These are phyloP conservation scores for Serripes groenlandicus DNA, from an alignment of 2,888 invertebrate genomes.

Conservation along the genomic window DNA sequence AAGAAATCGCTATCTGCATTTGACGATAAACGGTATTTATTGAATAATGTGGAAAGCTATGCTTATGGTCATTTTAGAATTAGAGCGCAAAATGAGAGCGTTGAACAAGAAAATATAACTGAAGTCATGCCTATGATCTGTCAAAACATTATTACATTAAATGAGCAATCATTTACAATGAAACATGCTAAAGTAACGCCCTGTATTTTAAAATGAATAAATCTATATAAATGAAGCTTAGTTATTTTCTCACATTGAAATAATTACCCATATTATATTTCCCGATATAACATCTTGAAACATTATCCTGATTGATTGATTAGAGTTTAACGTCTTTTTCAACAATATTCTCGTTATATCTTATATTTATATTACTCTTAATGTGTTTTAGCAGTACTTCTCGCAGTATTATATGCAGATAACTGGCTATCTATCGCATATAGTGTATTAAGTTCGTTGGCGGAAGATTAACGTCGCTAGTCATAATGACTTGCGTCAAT, in stretches of 20 bases:
- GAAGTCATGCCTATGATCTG: not conserved
- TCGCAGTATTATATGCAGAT: too few relatives aligned
- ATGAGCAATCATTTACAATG: not conserved
- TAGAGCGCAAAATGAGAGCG: not conserved
- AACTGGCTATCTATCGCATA: too few relatives aligned
- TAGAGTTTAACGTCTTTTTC: not conserved
- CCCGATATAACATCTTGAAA: too few relatives aligned
- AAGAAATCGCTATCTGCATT: conserved; percentile 34
- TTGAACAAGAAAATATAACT: not conserved
- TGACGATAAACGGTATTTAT: conserved; percentile 37
- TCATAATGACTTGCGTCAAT: too few relatives aligned
- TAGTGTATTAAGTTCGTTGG: too few relatives aligned
- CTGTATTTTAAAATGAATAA: not conserved
- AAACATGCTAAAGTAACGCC: not conserved
- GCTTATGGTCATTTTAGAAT: not conserved
- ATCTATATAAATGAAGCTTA: too few relatives aligned
- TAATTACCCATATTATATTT: too few relatives aligned
- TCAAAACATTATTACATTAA: not conserved
- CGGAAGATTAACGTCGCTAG: too few relatives aligned
- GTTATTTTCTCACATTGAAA: too few relatives aligned
- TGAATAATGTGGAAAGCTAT: not conserved
- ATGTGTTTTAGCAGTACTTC: too few relatives aligned
- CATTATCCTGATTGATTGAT: too few relatives aligned
- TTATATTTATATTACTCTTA: too few relatives aligned
- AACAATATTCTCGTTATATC: not conserved